Evolutionary conservation across 2,888 invertebrate genomes (phyloP).

Genomic region (Rhagonycha fulva): DNA sequence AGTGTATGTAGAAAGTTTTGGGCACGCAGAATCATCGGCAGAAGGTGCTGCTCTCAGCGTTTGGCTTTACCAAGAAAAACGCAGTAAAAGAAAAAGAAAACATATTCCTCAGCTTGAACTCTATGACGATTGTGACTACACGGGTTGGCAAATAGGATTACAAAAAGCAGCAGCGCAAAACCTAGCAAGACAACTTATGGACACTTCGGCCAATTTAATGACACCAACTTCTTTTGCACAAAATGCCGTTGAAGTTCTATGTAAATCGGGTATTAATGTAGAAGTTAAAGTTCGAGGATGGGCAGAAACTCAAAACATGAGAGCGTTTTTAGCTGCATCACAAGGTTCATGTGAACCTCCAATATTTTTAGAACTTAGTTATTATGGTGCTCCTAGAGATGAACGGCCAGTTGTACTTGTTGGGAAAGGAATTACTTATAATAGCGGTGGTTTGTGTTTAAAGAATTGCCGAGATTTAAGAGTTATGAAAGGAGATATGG

Average conservation of each 20-base stretch:
- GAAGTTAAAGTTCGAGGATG: constrained; percentile 71
- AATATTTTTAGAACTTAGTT: constrained; percentile 77
- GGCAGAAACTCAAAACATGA: constrained; percentile 80
- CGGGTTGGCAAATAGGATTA: constrained; percentile 74
- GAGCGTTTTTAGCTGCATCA: constrained; percentile 75
- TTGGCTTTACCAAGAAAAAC: constrained; percentile 75
- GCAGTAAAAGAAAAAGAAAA: constrained; percentile 49
- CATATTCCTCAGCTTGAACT: constrained; percentile 57
- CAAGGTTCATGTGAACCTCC: constrained; percentile 80
- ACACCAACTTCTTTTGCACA: constrained; percentile 81
- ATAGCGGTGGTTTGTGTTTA: constrained; percentile 76
- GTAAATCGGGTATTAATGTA: constrained; percentile 64
- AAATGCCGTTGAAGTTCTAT: constrained; percentile 63
- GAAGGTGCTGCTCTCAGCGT: constrained; percentile 74
- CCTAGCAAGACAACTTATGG: constrained; percentile 74
- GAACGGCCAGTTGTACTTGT: constrained; percentile 73
- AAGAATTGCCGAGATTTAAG: constrained; percentile 66
- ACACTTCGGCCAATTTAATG: constrained; percentile 78
- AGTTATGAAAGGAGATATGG: constrained; percentile 83
- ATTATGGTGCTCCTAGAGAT: constrained; percentile 65
- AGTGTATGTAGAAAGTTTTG: constrained; percentile 76
- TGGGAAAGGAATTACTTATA: constrained; percentile 60
- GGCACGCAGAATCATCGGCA: constrained; percentile 77
- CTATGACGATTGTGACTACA: constrained; percentile 67
- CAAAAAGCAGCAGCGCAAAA: constrained; percentile 81